These are phyloP conservation scores for Corynorhinus townsendii DNA, from an alignment of 2,113 vertebrate genomes.

Conservation along the genomic window DNA sequence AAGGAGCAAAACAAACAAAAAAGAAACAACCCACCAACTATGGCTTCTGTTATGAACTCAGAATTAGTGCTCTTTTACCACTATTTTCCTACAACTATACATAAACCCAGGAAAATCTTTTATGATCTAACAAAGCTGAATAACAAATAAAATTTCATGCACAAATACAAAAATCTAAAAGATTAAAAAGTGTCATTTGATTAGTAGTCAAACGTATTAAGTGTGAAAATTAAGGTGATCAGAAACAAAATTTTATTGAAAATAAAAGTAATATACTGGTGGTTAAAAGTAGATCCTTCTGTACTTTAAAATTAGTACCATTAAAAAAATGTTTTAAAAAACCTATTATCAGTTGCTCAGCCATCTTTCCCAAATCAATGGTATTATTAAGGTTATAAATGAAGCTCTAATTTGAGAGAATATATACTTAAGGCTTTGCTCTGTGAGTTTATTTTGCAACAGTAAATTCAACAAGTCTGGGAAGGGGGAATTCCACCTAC, in stretches of 20 bases:
- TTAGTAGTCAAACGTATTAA: constrained; percentile 12
- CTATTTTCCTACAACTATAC: neutral
- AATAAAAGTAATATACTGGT: neutral
- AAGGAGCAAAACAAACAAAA: constrained; percentile 8
- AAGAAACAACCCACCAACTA: neutral
- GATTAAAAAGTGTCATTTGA: neutral
- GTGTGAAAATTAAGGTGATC: constrained; percentile 25
- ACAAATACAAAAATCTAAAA: neutral
- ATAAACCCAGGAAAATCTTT: constrained; percentile 13
- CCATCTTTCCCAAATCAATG: constrained; percentile 13
- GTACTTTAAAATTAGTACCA: neutral
- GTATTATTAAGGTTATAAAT: constrained; percentile 34
- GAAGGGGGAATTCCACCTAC: constrained; percentile 86
- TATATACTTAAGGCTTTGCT: constrained; percentile 53
- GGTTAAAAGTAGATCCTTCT: constrained; percentile 4
- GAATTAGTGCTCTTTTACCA: neutral
- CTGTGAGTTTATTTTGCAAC: constrained; percentile 68
- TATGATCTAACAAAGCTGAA: constrained; percentile 1
- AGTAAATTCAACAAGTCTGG: constrained; percentile 72
- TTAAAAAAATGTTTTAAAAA: neutral
- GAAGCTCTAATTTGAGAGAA: constrained; percentile 46
- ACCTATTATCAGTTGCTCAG: neutral
- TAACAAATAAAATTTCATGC: neutral
- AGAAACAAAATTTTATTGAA: constrained; percentile 20
- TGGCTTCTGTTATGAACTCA: neutral